Evolutionary conservation across 2,888 invertebrate genomes (phyloP), one percentile per base, ranked within the genome.

Genomic region (Chymomyza fuscimana): DNA sequence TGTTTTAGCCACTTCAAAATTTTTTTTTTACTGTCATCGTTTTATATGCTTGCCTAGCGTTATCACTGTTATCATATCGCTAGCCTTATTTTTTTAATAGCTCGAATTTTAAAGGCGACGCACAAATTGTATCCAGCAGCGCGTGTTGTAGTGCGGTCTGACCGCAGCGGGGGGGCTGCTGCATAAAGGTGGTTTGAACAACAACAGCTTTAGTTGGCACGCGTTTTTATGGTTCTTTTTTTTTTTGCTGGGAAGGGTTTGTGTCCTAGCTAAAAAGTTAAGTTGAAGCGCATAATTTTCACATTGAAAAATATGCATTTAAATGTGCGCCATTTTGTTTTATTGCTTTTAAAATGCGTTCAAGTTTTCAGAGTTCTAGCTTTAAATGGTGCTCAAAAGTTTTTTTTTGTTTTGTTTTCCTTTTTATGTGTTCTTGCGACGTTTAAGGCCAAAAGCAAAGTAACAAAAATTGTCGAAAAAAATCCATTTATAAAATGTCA

Each of bases 401-500:
- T 25, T 3, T 1, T 25, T 25, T 25, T 25, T 25, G 1, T 25
- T 25, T 25, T 19, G 1, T 32, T 32, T 1, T 32, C 2, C 32
- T 40, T 40, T 40, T 40, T 9, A 40, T 40, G 40, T 40, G 40
- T 32, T 1, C 2, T 19, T 19, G 19, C 19, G 2, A 19, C 19
- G 19, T 32, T 32, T 32, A 51, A 58, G 50, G 61, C 60, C 36
- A 76, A 67, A 65, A 29, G 52, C 7, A 65, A 73, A 54, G 56
- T 56, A 76, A 65, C 63, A 63, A 69, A 78, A 73, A 75, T 71
- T 71, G 74, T 65, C 76, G 60, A 56, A 7, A 69, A 69, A 65
- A 63, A 77, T 79, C 84, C 87, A 87, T 88, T 87, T 87, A 88
- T 88, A 87, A 87, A 86, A 88, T 87, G 87, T 87, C 87, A 87